Conservation (phyloP, 1,140 invertebrate genomes). For the Himalopsyche phryganea region DNA sequence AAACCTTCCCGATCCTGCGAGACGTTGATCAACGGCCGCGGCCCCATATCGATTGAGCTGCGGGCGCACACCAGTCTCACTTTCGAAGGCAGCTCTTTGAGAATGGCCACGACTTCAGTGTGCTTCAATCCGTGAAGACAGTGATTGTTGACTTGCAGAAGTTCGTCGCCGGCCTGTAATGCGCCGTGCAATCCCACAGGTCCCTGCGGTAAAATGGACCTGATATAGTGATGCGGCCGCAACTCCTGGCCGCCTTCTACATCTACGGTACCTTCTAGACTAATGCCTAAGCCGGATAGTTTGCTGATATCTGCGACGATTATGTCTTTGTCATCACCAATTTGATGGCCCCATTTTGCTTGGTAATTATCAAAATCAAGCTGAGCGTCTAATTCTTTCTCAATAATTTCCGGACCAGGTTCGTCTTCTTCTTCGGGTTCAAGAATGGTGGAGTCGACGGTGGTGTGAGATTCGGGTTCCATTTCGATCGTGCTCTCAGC, state of each 20-base stretch:
- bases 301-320: slow-evolving; percentile 79
- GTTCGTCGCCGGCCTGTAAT: slow-evolving; percentile 83
- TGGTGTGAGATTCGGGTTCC: slow-evolving; percentile 63
- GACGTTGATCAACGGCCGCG: slow-evolving; percentile 67
- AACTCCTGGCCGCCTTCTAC: slow-evolving; percentile 80
- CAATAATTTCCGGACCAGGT: slow-evolving; percentile 55
- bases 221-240: slow-evolving; percentile 80
- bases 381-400: slow-evolving; percentile 56
- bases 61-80: slow-evolving; percentile 80
- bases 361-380: slow-evolving; percentile 49
- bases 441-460: slow-evolving; percentile 59
- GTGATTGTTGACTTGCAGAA: slow-evolving; percentile 85
- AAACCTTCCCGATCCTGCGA: slow-evolving; percentile 74
- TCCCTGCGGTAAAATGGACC: slow-evolving; percentile 81
- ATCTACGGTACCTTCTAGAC: slow-evolving; percentile 89
- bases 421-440: slow-evolving; percentile 47
- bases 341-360: slow-evolving; percentile 68
- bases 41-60: slow-evolving; percentile 52
- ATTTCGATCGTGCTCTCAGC: slow-evolving; percentile 60
- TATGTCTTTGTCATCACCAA: slow-evolving; percentile 68
- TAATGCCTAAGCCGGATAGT: slow-evolving; percentile 84
- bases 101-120: slow-evolving; percentile 83
- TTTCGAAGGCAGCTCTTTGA: slow-evolving; percentile 81
- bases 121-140: slow-evolving; percentile 82
- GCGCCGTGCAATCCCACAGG: slow-evolving; percentile 80